A percentile compares a stretch with the other conserved stretches of the same genome.
Conservation (phyloP, 2,113 vertebrate genomes). For the Hippocampus barbouri region DNA sequence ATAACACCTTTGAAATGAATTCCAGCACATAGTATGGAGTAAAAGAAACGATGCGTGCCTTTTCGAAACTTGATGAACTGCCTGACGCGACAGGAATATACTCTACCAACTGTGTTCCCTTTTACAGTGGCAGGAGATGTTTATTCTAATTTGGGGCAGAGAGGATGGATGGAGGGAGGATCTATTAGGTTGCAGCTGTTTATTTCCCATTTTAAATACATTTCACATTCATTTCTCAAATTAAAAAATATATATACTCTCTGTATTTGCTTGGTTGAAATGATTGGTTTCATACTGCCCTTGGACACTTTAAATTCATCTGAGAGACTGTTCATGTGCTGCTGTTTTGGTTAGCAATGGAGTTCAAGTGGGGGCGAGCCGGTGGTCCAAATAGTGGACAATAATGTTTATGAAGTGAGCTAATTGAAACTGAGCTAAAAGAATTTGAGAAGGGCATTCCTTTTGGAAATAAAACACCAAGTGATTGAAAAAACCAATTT, state of each 20-base stretch:
- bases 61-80: conserved; percentile 29
- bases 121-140: not conserved
- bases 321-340: too few species aligned
- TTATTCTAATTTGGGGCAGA: not conserved
- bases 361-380: too few species aligned
- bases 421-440: too few species aligned
- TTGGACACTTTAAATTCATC: too few species aligned
- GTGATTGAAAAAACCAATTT: too few species aligned
- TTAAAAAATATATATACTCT: not conserved
- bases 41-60: conserved; percentile 5
- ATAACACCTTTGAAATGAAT: conserved; percentile 38
- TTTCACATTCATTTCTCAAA: not conserved
- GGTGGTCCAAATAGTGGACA: too few species aligned
- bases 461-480: too few species aligned
- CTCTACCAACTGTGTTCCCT: not conserved
- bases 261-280: not conserved
- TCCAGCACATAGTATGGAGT: conserved; percentile 7
- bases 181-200: not conserved
- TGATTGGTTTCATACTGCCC: too few species aligned
- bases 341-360: too few species aligned
- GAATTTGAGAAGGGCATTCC: too few species aligned
- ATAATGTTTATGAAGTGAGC: too few species aligned
- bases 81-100: not conserved
- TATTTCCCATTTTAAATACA: not conserved
- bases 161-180: not conserved